Evolutionary conservation across 2,888 invertebrate genomes (phyloP), one percentile per base, ranked within the genome.

Genomic region (Cryptophagus acutangulus): DNA sequence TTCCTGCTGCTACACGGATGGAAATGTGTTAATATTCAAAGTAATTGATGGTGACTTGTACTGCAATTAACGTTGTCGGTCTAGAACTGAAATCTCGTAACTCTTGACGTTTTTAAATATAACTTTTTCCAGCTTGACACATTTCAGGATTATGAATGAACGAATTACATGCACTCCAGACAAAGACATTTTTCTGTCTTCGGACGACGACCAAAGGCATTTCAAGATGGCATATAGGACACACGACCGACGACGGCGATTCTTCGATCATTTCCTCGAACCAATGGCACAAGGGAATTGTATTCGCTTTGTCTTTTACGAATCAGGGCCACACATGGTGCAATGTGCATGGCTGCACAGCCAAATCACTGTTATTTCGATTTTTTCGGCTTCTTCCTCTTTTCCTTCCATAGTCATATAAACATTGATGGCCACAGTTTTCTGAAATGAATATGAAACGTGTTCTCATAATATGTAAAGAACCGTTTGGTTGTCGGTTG

Each of bases 241-340:
- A 20, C 20, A 20, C 20, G 18, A 38, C 42, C 38, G 45, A 43
- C 44, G 61, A 61, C 59, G 49, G 52, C 3, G 3, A 26, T 26
- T 12, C 26, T 13, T 58, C 59, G 63, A 61, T 62, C 53, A 61
- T 57, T 63, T 62, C 62, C 54, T 54, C 57, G 63, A 61, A 62
- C 56, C 57, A 55, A 59, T 59, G 49, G 58, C 49, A 52, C 45
- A 31, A 36, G 55, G 55, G 54, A 56, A 51, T 53, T 36, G 50
- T 46, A 46, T 54, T 52, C 49, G 52, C 52, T 54, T 56, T 58
- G 55, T 52, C 53, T 55, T 44, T 48, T 51, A 51, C 54, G 56
- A 51, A 56, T 59, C 56, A 52, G 52, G 61, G 55, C 62, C 62
- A 61, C 62, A 61, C 62, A 62, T 58, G 59, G 52, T 43, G 60